phyloP scores from a whole-genome alignment of 2,888 invertebrate genomes.

The Zygothrica quintamaculata region DNA sequence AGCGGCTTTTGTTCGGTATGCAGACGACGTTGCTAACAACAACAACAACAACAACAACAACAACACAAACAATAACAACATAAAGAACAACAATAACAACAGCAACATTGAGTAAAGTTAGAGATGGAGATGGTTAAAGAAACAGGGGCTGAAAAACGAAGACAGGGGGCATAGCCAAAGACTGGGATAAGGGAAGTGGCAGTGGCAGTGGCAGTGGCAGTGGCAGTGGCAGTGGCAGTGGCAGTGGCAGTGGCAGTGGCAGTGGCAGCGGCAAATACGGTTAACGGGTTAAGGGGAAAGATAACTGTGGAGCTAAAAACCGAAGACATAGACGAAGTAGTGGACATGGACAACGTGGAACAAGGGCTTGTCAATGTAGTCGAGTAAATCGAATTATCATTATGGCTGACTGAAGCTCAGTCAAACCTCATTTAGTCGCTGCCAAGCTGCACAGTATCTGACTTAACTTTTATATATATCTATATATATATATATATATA shows the following conservation, averaged over 20 bases:
- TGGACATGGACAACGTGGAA: constrained; percentile 27
- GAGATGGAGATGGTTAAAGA: background rate
- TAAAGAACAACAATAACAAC: no score
- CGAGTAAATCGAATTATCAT: constrained; percentile 83
- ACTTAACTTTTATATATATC: constrained; percentile 10
- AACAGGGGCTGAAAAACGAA: background rate
- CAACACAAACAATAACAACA: no score
- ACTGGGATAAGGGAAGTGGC: no score
- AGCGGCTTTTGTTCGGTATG: constrained; percentile 50
- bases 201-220: no score
- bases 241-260: no score
- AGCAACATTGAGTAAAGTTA: no score
- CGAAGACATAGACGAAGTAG: constrained; percentile 17
- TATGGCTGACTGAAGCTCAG: constrained; percentile 82
- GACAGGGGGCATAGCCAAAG: no score
- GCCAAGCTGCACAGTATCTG: constrained; percentile 16
- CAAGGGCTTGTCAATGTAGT: constrained; percentile 76
- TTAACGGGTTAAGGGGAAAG: background rate
- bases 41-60: no score
- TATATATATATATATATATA: background rate
- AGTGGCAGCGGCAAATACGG: no score
- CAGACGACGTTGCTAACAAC: background rate
- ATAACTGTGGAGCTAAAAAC: no score
- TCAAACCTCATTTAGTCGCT: constrained; percentile 78
- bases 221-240: no score